phyloP scores from a whole-genome alignment of 2,888 invertebrate genomes.

The Drosophila antonietae region DNA sequence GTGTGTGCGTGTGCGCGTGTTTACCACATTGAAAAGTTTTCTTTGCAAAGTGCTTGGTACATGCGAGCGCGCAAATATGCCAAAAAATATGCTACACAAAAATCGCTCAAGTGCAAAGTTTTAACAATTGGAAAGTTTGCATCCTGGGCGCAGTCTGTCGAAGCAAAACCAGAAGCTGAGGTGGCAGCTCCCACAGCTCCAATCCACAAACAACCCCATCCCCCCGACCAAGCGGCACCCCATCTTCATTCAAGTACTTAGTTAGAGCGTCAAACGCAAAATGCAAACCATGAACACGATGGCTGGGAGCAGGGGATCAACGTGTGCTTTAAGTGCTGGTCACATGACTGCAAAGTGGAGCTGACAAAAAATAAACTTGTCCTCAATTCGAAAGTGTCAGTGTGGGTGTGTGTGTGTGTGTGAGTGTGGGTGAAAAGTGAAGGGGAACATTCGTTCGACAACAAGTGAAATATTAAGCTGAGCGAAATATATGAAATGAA shows the following conservation, averaged over 20 bases:
- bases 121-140: slow-evolving; percentile 80
- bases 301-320: slow-evolving; percentile 3
- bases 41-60: slow-evolving; percentile 78
- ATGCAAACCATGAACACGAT: slow-evolving; percentile 46
- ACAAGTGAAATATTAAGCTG: slow-evolving; percentile 20
- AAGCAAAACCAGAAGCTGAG: slow-evolving; percentile 16
- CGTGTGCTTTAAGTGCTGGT: slow-evolving; percentile 62
- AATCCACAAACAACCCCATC: neutral
- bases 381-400: slow-evolving; percentile 39
- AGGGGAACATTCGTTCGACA: slow-evolving; percentile 30
- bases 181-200: slow-evolving; percentile 13
- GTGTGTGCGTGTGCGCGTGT: slow-evolving; percentile 45
- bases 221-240: neutral
- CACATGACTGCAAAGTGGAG: slow-evolving; percentile 55
- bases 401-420: neutral
- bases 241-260: slow-evolving; percentile 51
- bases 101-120: slow-evolving; percentile 81
- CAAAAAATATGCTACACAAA: slow-evolving; percentile 80
- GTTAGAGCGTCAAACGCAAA: slow-evolving; percentile 64
- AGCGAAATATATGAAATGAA: slow-evolving; percentile 18
- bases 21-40: slow-evolving; percentile 79
- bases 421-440: slow-evolving; percentile 47
- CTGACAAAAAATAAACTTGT: slow-evolving; percentile 63
- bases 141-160: slow-evolving; percentile 64
- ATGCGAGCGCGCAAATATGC: slow-evolving; percentile 77